Conservation (phyloP, 2,888 invertebrate species). For the Cephus runcator region DNA sequence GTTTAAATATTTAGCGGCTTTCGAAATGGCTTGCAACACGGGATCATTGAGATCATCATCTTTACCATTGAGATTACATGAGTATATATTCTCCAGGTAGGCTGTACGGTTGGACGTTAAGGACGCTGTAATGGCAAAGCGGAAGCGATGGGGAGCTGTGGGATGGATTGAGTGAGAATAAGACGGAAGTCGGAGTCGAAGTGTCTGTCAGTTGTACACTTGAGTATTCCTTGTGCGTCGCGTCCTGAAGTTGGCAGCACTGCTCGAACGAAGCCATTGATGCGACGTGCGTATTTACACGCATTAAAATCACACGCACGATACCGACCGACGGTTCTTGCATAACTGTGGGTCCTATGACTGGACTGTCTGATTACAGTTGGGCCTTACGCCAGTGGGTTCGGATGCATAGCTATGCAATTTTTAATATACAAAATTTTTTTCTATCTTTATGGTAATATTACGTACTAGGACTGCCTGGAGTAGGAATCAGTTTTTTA, state of each 20-base stretch:
- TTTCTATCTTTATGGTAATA: too few relatives aligned
- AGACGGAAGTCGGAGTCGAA: not conserved
- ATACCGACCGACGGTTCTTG: slow-evolving; percentile 22
- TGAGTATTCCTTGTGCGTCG: not conserved
- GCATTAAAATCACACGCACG: slow-evolving; percentile 34
- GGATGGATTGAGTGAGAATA: not conserved
- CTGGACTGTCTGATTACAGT: not conserved
- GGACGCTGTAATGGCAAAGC: not conserved
- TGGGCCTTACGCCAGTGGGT: not conserved
- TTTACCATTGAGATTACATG: not conserved
- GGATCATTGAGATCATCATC: not conserved
- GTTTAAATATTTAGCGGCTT: not conserved
- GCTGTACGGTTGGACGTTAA: not conserved
- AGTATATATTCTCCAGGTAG: not conserved
- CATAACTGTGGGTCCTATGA: slow-evolving; percentile 23
- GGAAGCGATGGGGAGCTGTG: not conserved
- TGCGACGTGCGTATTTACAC: slow-evolving; percentile 14
- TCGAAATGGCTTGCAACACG: not conserved
- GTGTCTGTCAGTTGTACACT: not conserved
- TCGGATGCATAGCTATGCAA: not conserved
- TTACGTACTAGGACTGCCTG: not conserved
- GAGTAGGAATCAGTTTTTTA: not conserved
- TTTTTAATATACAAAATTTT: not conserved
- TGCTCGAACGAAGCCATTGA: slow-evolving; percentile 4
- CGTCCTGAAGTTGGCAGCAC: not conserved